Conservation (phyloP, 1,140 invertebrate genomes). For the Heterodera carotae region DNA sequence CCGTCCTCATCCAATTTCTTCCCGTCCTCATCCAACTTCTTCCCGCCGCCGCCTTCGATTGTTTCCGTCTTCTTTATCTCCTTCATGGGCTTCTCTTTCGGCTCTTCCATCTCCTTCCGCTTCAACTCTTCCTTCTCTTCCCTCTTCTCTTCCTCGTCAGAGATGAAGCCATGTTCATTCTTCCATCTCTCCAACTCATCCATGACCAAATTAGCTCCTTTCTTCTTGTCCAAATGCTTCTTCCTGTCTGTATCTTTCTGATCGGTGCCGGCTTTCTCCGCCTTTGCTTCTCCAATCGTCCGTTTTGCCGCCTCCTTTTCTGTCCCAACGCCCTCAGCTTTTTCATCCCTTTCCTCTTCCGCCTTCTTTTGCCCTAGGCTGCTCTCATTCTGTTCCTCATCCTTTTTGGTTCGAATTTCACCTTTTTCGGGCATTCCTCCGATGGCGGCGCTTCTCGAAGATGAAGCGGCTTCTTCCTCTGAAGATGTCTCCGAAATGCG, state of each 20-base stretch:
- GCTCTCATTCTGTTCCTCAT: constrained; percentile 2
- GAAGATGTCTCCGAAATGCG: neutral
- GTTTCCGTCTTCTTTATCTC: neutral
- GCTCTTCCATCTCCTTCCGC: neutral
- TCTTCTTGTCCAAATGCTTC: constrained; percentile 3
- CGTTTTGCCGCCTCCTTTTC: neutral
- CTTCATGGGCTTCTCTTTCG: neutral
- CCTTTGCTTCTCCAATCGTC: neutral
- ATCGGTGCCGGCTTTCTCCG: neutral
- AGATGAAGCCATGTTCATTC: neutral
- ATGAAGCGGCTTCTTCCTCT: neutral
- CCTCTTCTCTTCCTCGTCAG: neutral
- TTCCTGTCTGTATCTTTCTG: constrained; percentile 1
- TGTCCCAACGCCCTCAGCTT: neutral
- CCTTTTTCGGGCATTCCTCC: constrained; percentile 3
- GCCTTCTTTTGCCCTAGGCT: neutral
- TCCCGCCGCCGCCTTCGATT: neutral
- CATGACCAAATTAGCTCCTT: neutral
- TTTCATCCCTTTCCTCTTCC: constrained; percentile 11
- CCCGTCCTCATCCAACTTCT: no score
- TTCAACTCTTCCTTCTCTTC: neutral
- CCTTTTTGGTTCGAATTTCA: constrained; percentile 1
- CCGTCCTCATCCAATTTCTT: no score
- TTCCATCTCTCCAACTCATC: neutral
- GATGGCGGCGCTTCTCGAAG: no score